Base-by-base conservation (phyloP, 2,113 vertebrate species). In the Anhinga rufa region DNA sequence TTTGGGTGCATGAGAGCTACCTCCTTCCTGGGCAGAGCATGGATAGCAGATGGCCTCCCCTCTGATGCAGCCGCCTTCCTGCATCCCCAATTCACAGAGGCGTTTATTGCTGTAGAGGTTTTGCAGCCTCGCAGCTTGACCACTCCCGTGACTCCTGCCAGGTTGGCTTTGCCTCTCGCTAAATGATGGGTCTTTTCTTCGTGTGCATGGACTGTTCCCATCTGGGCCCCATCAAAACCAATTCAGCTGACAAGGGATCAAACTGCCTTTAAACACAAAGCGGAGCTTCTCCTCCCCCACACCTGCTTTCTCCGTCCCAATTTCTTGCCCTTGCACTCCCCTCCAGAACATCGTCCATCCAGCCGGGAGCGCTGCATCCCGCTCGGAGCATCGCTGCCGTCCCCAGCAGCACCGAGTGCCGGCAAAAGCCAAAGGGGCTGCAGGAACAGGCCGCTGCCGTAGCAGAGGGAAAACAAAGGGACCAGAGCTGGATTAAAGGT, bases 161-260 rank as follows among this genome's bases (percentile, higher is more conserved):
- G 83, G 20, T 92, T 8, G 1, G 60, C 61, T 97, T 92, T 95
- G 88, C 76, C 90, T 94, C 69, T 88, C 4, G 3, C 68, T 85
- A 14, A 72, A 36, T 85, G 94, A 92, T 69, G 83, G 51, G 49
- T 69, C 86, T 80, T 90, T 34, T 69, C 79, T 92, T 69, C 46
- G 7, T 44, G 55, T 83, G 86, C 61, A 9, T 68, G 70, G 79
- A 40, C 84, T 65, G 92, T 11, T 97, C 86, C 94, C 95, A 92
- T 93, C 94, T 95, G 96, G 76, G 78, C 51, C 52, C 78, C 0
- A 9, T 95, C 95, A 95, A 79, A 95, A 92, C 36, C 64, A 66
- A 90, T 93, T 93, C 22, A 7, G 60, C 69, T 24, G 74, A 77
- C 61, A 68, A 87, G 87, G 70, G 91, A 94, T 92, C 12, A 31